phyloP scores from a whole-genome alignment of 2,797 vertebrate species.

The Mormyrops boulengeri region DNA sequence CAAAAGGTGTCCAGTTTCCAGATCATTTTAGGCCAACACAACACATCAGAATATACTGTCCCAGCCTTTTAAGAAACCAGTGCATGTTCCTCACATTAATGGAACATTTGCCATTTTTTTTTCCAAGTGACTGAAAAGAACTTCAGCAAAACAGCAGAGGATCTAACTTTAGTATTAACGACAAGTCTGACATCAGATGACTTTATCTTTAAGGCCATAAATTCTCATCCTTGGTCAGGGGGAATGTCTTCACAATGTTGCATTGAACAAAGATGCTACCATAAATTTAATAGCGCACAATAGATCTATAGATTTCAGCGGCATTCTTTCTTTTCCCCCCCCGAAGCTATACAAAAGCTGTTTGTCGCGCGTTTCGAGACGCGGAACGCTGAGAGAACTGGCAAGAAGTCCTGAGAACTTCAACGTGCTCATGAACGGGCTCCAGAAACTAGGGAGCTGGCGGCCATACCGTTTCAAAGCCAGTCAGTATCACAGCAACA shows the following conservation, averaged over 20 bases:
- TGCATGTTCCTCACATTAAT: background rate
- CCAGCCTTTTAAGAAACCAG: background rate
- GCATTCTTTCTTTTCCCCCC: background rate
- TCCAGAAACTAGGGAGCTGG: background rate
- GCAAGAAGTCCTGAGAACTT: background rate
- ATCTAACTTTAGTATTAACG: background rate
- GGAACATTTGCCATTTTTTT: background rate
- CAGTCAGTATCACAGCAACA: background rate
- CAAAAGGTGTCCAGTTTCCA: slow-evolving; percentile 1
- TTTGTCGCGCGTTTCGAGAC: background rate
- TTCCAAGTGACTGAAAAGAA: background rate
- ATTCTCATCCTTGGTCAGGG: background rate
- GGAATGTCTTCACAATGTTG: background rate
- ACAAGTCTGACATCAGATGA: background rate
- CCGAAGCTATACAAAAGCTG: background rate
- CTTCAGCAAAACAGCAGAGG: background rate
- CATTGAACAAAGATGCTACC: background rate
- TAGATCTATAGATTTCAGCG: background rate
- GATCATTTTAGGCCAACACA: background rate
- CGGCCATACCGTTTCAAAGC: background rate
- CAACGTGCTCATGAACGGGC: background rate
- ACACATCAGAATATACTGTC: background rate
- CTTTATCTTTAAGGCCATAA: background rate
- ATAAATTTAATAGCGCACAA: background rate
- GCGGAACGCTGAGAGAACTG: background rate